phyloP scores from a whole-genome alignment of 2,888 invertebrate genomes.

The Thera obeliscata region DNA sequence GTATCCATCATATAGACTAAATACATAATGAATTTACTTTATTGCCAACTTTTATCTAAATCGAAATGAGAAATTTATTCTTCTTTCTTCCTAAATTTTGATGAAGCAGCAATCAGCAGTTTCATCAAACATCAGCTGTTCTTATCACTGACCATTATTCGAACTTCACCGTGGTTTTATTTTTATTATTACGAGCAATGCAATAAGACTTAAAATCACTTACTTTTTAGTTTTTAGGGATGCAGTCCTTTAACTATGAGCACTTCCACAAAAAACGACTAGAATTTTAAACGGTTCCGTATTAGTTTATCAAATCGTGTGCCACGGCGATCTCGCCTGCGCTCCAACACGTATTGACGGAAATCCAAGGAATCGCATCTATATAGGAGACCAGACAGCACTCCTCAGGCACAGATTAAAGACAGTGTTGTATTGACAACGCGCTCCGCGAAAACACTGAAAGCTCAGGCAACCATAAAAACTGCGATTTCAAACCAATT shows the following conservation, averaged over 20 bases:
- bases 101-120: no score
- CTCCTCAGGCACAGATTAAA: slow-evolving; percentile 44
- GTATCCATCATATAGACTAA: no score
- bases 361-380: slow-evolving; percentile 42
- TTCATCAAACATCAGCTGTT: not conserved
- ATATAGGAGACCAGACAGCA: slow-evolving; percentile 44
- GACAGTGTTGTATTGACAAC: slow-evolving; percentile 19
- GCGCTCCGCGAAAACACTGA: slow-evolving; percentile 43
- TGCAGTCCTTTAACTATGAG: slow-evolving; percentile 34
- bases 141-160: not conserved
- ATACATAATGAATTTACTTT: no score
- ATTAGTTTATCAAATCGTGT: slow-evolving; percentile 44
- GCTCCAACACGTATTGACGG: slow-evolving; percentile 65
- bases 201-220: slow-evolving; percentile 39
- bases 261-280: slow-evolving; percentile 48
- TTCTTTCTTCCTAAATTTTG: no score
- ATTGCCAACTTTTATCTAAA: no score
- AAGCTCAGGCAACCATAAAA: slow-evolving; percentile 42
- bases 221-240: slow-evolving; percentile 59
- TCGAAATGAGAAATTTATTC: no score
- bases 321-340: slow-evolving; percentile 58
- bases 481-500: slow-evolving; percentile 18
- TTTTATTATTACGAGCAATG: not conserved
- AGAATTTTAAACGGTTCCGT: slow-evolving; percentile 37
- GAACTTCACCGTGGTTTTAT: not conserved